Percentiles rank a stretch among this genome's conserved stretches.
Conservation (phyloP, 2,888 invertebrate genomes). For the Lasioglossum zephyrum region DNA sequence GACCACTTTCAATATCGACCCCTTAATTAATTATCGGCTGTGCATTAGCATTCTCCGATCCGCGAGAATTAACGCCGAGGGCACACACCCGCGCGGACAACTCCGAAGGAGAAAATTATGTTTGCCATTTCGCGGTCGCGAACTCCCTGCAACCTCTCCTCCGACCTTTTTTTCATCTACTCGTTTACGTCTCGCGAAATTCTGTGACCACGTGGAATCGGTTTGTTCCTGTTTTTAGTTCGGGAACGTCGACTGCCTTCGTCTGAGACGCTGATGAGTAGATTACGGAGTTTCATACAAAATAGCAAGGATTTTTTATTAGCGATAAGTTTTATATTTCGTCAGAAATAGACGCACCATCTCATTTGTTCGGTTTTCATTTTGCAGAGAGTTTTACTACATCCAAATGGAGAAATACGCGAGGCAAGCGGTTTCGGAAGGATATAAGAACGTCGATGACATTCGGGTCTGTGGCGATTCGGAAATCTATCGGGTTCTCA, state of each 20-base stretch:
- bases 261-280: not conserved
- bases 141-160: not conserved
- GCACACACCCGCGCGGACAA: slow-evolving; percentile 1
- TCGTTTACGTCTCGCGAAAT: not conserved
- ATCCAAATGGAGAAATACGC: slow-evolving; percentile 99
- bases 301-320: not conserved
- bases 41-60: slow-evolving; percentile 65
- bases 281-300: not conserved
- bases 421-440: slow-evolving; percentile 98
- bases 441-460: slow-evolving; percentile 96
- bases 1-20: slow-evolving; percentile 74
- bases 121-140: not conserved
- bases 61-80: slow-evolving; percentile 46
- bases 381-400: slow-evolving; percentile 99
- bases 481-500: slow-evolving; percentile 98
- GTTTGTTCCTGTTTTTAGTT: not conserved
- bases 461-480: slow-evolving; percentile 97
- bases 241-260: not conserved
- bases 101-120: slow-evolving; percentile 45
- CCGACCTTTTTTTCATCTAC: not conserved
- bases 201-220: not conserved
- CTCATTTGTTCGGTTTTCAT: not conserved
- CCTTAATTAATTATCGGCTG: slow-evolving; percentile 76
- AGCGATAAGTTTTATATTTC: not conserved
- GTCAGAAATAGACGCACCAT: no score